Evolutionary conservation across 2,797 vertebrate species (phyloP).

Genomic region (Mormyrus proboscirostris): DNA sequence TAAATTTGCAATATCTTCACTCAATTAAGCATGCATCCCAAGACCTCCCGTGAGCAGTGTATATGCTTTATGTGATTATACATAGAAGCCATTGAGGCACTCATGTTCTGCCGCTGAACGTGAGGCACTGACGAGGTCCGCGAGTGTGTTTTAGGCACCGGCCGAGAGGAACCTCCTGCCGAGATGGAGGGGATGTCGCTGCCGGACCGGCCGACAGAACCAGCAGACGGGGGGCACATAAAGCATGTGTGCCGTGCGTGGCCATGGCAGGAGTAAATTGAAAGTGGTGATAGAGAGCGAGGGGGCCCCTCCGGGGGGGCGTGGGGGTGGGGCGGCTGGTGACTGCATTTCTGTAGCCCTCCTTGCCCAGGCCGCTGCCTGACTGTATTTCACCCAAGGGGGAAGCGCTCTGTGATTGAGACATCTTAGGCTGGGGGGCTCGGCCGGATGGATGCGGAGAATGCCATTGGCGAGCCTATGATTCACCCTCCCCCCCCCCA

Average conservation of each 20-base stretch:
- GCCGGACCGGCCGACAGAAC: conserved; percentile 16
- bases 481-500: conserved; percentile 20
- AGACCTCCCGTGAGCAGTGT: neutral
- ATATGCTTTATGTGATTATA: neutral
- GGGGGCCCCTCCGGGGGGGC: conserved; percentile 36
- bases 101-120: neutral
- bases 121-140: neutral
- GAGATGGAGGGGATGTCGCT: conserved; percentile 32
- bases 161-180: neutral
- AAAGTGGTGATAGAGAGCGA: conserved; percentile 35
- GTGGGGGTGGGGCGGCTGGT: conserved; percentile 31
- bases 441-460: conserved; percentile 36
- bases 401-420: conserved; percentile 41
- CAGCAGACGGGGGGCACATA: conserved; percentile 34
- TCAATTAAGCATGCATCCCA: neutral
- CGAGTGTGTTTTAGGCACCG: neutral
- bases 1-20: neutral
- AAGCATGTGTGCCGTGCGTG: conserved; percentile 42
- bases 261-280: conserved; percentile 47
- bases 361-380: conserved; percentile 14
- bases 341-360: conserved; percentile 33
- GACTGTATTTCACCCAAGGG: conserved; percentile 37
- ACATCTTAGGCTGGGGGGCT: conserved; percentile 39
- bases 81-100: neutral
- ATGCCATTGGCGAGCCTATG: conserved; percentile 28